These are phyloP conservation scores for Aphidius ervi DNA, from an alignment of 1,140 invertebrate species.

Conservation along the genomic window DNA sequence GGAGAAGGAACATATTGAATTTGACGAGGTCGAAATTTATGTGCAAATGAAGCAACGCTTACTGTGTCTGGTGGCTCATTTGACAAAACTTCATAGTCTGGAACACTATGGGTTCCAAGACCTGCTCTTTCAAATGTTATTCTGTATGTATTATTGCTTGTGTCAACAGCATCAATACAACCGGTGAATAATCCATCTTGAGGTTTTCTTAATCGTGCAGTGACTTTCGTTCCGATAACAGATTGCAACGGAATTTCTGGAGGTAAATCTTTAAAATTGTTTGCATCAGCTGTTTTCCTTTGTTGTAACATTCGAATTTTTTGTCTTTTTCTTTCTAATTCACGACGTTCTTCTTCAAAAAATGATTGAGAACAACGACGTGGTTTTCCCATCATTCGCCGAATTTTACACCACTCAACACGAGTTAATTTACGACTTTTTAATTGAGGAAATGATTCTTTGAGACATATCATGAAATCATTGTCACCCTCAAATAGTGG, in stretches of 20 bases:
- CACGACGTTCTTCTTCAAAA: conserved; percentile 89
- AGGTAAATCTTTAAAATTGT: conserved; percentile 85
- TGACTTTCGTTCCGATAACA: conserved; percentile 95
- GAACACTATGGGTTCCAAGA: conserved; percentile 92
- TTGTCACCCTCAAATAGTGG: conserved; percentile 93
- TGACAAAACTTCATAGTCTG: conserved; percentile 93
- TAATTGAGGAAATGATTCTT: conserved; percentile 91
- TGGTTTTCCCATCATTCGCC: conserved; percentile 96
- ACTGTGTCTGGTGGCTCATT: conserved; percentile 90
- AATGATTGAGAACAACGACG: conserved; percentile 90
- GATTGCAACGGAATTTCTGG: conserved; percentile 93
- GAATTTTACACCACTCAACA: conserved; percentile 93
- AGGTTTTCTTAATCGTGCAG: conserved; percentile 82
- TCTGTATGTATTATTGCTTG: conserved; percentile 94
- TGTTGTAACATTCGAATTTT: conserved; percentile 94
- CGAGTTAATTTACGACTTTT: conserved; percentile 81
- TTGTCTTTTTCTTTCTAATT: conserved; percentile 84
- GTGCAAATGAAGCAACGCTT: conserved; percentile 78
- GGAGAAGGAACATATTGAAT: conserved; percentile 58
- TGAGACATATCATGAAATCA: conserved; percentile 92
- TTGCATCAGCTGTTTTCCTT: conserved; percentile 78
- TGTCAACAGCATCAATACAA: conserved; percentile 95
- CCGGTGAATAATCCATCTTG: conserved; percentile 97
- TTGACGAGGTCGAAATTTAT: conserved; percentile 73
- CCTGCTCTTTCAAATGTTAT: conserved; percentile 93